Conservation (phyloP, 2,113 vertebrate species). For the Vanacampus margaritifer region DNA sequence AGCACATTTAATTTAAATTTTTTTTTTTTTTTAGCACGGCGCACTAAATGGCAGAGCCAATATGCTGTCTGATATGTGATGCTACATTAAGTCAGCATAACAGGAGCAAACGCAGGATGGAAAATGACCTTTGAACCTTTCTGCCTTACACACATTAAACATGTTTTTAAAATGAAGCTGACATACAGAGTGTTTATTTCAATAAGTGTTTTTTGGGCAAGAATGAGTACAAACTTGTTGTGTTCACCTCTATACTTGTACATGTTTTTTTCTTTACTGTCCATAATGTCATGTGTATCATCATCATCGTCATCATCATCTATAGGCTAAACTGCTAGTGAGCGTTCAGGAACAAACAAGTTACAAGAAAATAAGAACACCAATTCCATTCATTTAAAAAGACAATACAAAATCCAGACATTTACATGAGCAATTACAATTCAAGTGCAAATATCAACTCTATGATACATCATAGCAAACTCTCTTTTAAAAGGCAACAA, state of each 20-base stretch:
- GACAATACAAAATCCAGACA: conserved; percentile 98
- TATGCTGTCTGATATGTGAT: background rate
- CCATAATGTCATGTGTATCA: conserved; percentile 42
- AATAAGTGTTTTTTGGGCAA: conserved; percentile 58
- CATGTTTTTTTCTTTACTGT: conserved; percentile 10
- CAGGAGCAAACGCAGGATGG: background rate
- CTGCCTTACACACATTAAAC: conserved; percentile 48
- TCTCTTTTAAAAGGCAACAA: conserved; percentile 66
- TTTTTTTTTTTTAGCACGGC: background rate
- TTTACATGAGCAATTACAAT: conserved; percentile 95
- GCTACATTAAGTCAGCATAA: background rate
- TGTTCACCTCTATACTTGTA: conserved; percentile 59
- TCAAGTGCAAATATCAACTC: conserved; percentile 99
- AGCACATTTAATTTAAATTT: background rate
- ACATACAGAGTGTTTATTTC: conserved; percentile 73
- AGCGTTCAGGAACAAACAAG: conserved; percentile 67
- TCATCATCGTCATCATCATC: conserved; percentile 63
- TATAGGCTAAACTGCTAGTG: conserved; percentile 64
- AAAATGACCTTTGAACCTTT: background rate
- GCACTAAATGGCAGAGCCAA: background rate
- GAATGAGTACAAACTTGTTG: conserved; percentile 63
- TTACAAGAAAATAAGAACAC: conserved; percentile 73
- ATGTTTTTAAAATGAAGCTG: conserved; percentile 52
- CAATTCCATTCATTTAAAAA: conserved; percentile 85
- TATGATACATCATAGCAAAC: conserved; percentile 79